phyloP scores from a whole-genome alignment of 2,113 vertebrate species.

The Microcebus tavaratra region DNA sequence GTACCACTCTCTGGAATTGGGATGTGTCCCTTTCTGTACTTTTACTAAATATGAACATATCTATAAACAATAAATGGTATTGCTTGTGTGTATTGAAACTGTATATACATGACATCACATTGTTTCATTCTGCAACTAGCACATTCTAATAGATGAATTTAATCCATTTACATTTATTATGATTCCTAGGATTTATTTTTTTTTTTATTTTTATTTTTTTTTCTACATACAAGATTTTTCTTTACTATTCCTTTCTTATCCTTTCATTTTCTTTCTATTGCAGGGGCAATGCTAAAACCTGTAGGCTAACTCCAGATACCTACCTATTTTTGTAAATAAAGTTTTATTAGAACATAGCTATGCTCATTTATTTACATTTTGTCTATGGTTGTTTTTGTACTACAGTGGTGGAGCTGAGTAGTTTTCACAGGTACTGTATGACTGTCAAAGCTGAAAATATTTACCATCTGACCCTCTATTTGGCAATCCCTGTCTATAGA shows the following conservation, averaged over 20 bases:
- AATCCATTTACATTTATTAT: conserved; percentile 46
- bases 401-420: neutral
- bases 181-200: neutral
- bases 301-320: neutral
- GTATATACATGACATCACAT: neutral
- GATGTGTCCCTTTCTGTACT: neutral
- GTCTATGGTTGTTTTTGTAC: neutral
- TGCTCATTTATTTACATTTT: neutral
- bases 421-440: neutral
- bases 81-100: neutral
- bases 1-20: neutral
- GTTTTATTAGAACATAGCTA: neutral
- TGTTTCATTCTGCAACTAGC: neutral
- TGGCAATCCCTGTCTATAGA: neutral
- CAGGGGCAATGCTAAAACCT: neutral
- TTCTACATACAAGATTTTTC: neutral
- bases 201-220: neutral
- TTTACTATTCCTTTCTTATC: neutral
- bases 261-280: neutral
- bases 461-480: neutral
- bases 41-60: neutral
- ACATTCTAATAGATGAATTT: neutral
- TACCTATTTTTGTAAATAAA: neutral
- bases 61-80: neutral
- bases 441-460: neutral